Evolutionary conservation across 2,797 vertebrate species (phyloP).

Genomic region (Platalea minor): DNA sequence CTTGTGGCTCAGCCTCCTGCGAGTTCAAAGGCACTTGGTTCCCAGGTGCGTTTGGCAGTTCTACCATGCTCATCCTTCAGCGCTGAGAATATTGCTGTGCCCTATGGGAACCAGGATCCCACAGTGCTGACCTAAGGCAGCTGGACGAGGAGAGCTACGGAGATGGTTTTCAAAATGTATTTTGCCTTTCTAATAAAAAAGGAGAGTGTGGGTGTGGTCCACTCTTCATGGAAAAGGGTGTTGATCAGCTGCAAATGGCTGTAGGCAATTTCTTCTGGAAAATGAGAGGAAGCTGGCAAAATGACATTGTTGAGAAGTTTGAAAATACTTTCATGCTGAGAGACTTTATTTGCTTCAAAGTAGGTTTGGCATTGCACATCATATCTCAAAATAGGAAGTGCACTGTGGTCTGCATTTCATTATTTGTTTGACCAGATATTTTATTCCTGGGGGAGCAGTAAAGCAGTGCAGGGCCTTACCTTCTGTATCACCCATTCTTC

Average conservation of each 20-base stretch:
- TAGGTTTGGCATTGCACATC: not conserved
- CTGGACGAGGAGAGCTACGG: rapidly evolving
- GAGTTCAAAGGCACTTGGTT: not conserved
- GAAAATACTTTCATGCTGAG: not conserved
- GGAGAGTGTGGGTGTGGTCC: not conserved
- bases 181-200: not conserved
- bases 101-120: not conserved
- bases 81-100: not conserved
- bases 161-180: not conserved
- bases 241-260: not conserved
- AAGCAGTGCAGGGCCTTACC: not conserved
- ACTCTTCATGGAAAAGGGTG: not conserved
- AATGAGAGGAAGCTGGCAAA: not conserved
- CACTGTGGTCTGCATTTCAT: not conserved
- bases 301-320: not conserved
- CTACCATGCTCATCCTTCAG: not conserved
- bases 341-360: not conserved
- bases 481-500: not conserved
- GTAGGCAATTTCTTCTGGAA: not conserved
- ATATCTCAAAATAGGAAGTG: not conserved
- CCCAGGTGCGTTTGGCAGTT: not conserved
- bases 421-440: not conserved
- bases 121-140: not conserved
- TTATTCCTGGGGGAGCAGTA: not conserved
- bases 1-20: not conserved